phyloP scores from a whole-genome alignment of 2,888 invertebrate genomes.

The Apodemia duryi region DNA sequence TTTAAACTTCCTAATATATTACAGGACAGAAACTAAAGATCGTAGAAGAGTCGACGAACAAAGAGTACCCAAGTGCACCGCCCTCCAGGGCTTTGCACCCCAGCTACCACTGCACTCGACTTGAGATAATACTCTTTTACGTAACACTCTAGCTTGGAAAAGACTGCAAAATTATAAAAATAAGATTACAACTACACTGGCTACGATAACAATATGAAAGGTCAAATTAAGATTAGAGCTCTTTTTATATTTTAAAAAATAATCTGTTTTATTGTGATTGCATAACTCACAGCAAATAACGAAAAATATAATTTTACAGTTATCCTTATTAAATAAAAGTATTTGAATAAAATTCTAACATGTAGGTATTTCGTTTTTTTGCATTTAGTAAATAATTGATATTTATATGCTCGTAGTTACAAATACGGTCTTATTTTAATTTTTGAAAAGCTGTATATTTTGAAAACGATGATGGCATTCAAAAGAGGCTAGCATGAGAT shows the following conservation, averaged over 20 bases:
- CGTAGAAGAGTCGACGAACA: conserved; percentile 42
- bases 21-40: conserved; percentile 22
- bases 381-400: too few species aligned
- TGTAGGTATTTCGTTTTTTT: too few species aligned
- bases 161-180: conserved; percentile 46
- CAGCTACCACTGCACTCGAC: conserved; percentile 36
- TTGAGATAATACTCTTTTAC: conserved; percentile 58
- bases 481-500: too few species aligned
- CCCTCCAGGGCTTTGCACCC: conserved; percentile 60
- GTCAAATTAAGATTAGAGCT: conserved; percentile 20
- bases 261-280: not conserved
- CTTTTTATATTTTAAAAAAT: not conserved
- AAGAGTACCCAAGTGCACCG: conserved; percentile 53
- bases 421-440: too few species aligned
- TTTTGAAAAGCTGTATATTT: too few species aligned
- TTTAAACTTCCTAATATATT: conserved; percentile 23
- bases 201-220: conserved; percentile 28
- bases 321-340: too few species aligned
- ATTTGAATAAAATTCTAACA: too few species aligned
- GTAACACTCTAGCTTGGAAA: conserved; percentile 53
- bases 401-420: too few species aligned
- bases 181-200: conserved; percentile 32
- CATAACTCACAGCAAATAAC: not conserved
- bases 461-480: too few species aligned
- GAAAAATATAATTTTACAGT: too few species aligned